These are phyloP conservation scores for Sclerurus mexicanus DNA, from an alignment of 2,113 vertebrate species.

Conservation along the genomic window DNA sequence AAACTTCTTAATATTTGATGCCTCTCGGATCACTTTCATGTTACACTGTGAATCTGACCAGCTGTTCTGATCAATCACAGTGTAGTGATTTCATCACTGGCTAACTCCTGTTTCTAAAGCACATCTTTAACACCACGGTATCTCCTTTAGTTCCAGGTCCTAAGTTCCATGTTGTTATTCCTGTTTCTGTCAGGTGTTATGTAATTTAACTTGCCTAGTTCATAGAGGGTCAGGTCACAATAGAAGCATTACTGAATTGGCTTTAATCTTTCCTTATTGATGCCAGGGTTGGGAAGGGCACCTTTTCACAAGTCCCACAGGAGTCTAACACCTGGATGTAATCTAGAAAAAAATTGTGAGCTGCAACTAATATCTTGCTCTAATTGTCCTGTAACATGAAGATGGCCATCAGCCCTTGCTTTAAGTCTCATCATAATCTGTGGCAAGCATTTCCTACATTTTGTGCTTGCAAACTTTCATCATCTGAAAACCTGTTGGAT, in stretches of 20 bases:
- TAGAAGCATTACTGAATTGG: background rate
- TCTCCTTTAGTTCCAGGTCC: slow-evolving; percentile 33
- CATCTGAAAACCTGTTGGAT: background rate
- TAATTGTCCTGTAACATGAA: background rate
- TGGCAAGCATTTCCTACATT: background rate
- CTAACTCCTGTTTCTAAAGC: slow-evolving; percentile 14
- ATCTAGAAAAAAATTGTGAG: background rate
- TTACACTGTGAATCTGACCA: background rate
- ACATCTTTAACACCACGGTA: background rate
- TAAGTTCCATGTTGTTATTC: background rate
- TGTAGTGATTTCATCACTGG: background rate
- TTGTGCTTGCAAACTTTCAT: background rate
- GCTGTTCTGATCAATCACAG: slow-evolving; percentile 46
- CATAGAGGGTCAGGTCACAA: background rate
- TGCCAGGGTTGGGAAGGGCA: background rate
- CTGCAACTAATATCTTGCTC: background rate
- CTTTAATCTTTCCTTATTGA: background rate
- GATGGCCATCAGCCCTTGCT: background rate
- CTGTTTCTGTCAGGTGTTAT: background rate
- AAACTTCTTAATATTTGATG: slow-evolving; percentile 33
- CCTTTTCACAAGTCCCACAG: background rate
- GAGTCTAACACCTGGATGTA: background rate
- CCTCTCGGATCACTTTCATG: slow-evolving; percentile 46
- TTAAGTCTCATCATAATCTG: background rate
- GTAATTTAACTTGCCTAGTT: background rate